phyloP scores from a whole-genome alignment of 1,140 invertebrate species.

The Sinonovacula constricta region DNA sequence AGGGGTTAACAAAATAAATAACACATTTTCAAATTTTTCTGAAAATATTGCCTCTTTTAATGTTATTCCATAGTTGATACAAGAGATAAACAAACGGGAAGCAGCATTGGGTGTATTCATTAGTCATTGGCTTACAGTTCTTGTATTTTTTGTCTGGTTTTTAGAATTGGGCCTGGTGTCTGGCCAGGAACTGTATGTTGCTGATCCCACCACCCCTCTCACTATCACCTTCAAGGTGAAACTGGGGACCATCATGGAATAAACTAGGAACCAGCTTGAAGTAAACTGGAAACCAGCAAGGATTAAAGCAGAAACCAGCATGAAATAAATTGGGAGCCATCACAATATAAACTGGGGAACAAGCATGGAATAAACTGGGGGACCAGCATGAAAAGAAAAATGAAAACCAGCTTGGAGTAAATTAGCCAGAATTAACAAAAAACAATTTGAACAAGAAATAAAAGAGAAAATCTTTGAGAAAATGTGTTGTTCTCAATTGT shows the following conservation, averaged over 20 bases:
- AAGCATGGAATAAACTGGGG: not conserved
- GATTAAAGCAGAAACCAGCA: not conserved
- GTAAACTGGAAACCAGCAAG: not conserved
- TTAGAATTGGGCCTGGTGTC: slow-evolving; percentile 89
- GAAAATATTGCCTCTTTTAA: too few species aligned
- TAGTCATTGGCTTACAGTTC: not conserved
- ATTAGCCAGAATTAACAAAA: too few species aligned
- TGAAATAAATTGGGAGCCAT: too few species aligned
- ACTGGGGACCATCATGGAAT: slow-evolving; percentile 73
- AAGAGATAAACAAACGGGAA: too few species aligned
- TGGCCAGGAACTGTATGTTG: slow-evolving; percentile 91
- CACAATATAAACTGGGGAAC: not conserved
- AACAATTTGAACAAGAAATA: too few species aligned
- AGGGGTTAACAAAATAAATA: too few species aligned
- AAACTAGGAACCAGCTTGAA: not conserved
- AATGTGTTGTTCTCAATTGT: too few species aligned
- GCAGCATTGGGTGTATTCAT: too few species aligned
- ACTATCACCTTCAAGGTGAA: slow-evolving; percentile 83
- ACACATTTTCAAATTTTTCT: too few species aligned
- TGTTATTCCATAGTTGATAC: too few species aligned
- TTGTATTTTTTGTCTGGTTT: slow-evolving; percentile 47
- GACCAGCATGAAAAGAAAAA: not conserved
- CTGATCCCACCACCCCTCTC: slow-evolving; percentile 92
- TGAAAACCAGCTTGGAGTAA: too few species aligned
- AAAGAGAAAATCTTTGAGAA: too few species aligned